phyloP scores from a whole-genome alignment of 2,888 invertebrate species.

The Tineola bisselliella region DNA sequence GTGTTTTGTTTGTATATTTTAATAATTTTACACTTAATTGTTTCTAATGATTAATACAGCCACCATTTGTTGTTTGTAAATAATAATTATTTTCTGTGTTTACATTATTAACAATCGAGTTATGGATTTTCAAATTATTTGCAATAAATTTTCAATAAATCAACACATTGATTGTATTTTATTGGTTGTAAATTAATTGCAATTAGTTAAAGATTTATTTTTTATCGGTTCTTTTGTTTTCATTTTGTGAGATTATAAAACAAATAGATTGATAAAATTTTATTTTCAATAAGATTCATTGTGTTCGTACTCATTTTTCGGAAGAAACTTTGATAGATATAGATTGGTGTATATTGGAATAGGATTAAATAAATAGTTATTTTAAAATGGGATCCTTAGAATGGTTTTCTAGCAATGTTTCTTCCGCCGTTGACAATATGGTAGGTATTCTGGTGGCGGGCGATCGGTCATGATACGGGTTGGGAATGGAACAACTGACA shows the following conservation, averaged over 20 bases:
- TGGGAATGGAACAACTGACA: conserved; percentile 21
- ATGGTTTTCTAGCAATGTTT: conserved; percentile 6
- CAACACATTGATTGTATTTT: no score
- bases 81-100: background rate
- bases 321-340: no score
- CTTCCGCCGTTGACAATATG: conserved; percentile 57
- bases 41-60: background rate
- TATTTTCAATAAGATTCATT: no score
- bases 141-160: no score
- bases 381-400: no score
- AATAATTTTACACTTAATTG: background rate
- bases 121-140: background rate
- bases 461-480: conserved; percentile 22
- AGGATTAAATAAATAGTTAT: no score
- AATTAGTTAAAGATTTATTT: background rate
- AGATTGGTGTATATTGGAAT: background rate
- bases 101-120: background rate
- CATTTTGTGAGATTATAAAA: no score
- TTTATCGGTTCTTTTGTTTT: background rate
- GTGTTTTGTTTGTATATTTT: background rate
- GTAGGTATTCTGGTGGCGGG: conserved; percentile 36
- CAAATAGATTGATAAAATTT: no score
- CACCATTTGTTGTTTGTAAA: no score
- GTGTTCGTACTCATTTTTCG: no score
- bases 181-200: background rate